Evolutionary conservation across 2,113 vertebrate genomes (phyloP).

Genomic region (Ranitomeya variabilis): DNA sequence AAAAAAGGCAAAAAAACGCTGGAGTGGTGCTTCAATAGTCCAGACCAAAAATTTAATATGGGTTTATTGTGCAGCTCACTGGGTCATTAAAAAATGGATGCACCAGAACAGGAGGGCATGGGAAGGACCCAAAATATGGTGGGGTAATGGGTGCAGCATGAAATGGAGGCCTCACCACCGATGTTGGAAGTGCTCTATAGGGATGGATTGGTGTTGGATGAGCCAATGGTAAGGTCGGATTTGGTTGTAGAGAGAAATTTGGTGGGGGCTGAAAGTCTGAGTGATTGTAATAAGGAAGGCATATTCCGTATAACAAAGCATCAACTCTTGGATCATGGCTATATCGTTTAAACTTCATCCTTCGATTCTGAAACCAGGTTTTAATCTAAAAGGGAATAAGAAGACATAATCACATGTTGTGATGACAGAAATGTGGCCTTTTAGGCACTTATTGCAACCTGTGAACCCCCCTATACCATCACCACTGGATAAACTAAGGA

Average conservation of each 20-base stretch:
- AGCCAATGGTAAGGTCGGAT: constrained; percentile 60
- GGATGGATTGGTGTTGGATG: constrained; percentile 37
- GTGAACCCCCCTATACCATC: background rate
- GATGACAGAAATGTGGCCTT: background rate
- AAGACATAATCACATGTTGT: background rate
- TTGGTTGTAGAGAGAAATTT: constrained; percentile 39
- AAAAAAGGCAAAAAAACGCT: no score
- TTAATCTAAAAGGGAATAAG: constrained; percentile 71
- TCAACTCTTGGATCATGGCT: constrained; percentile 74
- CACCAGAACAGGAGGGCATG: constrained; percentile 43
- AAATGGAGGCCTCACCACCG: background rate
- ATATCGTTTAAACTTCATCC: constrained; percentile 87
- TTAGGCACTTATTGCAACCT: no score
- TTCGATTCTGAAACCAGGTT: constrained; percentile 89
- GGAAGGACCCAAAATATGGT: constrained; percentile 48
- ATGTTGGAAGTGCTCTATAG: background rate
- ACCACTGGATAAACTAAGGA: no score
- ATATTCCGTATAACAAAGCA: constrained; percentile 69
- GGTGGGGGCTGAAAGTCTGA: constrained; percentile 37
- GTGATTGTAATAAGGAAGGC: constrained; percentile 56
- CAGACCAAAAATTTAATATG: background rate
- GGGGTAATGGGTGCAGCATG: background rate
- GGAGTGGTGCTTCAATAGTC: constrained; percentile 44
- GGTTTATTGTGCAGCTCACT: constrained; percentile 43
- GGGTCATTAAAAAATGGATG: constrained; percentile 13